These are phyloP conservation scores for Azemiops feae DNA, from an alignment of 2,113 vertebrate species.

Conservation along the genomic window DNA sequence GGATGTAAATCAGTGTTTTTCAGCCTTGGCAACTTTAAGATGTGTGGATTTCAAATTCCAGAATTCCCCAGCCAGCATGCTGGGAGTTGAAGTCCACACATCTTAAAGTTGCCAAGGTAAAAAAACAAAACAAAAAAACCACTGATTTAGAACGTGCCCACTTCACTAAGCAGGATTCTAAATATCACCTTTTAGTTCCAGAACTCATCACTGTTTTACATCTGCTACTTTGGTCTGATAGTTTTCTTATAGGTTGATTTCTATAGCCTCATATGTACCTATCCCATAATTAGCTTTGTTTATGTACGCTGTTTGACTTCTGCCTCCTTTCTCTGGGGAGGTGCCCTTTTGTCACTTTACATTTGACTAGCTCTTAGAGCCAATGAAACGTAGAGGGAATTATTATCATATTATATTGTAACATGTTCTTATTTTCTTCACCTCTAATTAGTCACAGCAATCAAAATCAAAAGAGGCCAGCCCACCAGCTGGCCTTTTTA, in stretches of 20 bases:
- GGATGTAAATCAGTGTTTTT: neutral
- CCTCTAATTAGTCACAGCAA: neutral
- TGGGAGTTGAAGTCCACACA: no score
- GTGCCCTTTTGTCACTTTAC: neutral
- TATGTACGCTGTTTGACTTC: neutral
- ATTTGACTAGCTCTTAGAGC: neutral
- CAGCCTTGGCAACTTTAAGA: neutral
- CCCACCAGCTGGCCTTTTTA: constrained; percentile 11
- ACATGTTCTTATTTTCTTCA: neutral
- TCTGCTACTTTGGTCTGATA: neutral
- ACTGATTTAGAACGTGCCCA: no score
- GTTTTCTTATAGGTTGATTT: neutral
- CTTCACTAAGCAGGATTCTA: neutral
- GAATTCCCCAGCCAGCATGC: no score
- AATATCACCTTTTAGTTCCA: neutral
- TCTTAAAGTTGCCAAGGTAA: no score
- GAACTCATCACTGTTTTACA: neutral
- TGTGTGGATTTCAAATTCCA: no score
- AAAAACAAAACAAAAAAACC: no score
- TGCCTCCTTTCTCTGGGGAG: neutral
- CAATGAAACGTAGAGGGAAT: neutral
- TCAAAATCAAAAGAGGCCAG: neutral
- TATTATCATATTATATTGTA: neutral
- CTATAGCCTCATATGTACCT: neutral
- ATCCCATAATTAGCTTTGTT: neutral